Evolutionary conservation across 2,888 invertebrate species (phyloP).

Genomic region (Sarcophaga subvicina): DNA sequence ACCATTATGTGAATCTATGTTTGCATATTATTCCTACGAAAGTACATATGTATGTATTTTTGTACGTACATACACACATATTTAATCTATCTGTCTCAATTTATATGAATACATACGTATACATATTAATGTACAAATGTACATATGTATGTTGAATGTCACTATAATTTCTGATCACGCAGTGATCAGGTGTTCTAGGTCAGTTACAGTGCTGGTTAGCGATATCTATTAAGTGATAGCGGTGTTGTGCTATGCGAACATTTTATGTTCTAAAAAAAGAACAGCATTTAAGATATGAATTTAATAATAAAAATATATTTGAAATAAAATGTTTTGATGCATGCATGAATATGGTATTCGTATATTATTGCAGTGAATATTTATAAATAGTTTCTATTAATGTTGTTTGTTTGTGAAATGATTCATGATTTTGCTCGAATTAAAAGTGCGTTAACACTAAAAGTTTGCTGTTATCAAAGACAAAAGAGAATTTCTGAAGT

Average conservation of each 20-base stretch:
- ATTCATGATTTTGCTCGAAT: too few species aligned
- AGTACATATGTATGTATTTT: background rate
- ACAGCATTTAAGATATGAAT: too few species aligned
- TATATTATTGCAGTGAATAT: too few species aligned
- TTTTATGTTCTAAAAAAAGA: background rate
- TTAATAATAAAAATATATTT: too few species aligned
- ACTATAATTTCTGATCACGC: conserved; percentile 73
- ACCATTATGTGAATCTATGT: background rate
- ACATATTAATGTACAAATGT: background rate
- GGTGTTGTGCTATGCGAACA: conserved; percentile 47
- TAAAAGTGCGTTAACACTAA: too few species aligned
- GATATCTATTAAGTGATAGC: background rate
- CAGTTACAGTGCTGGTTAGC: conserved; percentile 73
- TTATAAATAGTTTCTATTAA: too few species aligned
- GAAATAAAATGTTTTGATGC: too few species aligned
- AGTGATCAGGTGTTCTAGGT: conserved; percentile 77
- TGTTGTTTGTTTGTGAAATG: too few species aligned
- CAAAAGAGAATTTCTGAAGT: too few species aligned
- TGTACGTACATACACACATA: too few species aligned
- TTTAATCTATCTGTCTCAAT: background rate
- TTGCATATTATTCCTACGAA: background rate
- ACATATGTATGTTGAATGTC: background rate
- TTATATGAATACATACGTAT: background rate
- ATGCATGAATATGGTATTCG: too few species aligned
- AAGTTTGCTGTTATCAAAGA: too few species aligned